phyloP scores from a whole-genome alignment of 2,113 vertebrate genomes.

The Rhabdornis inornatus region DNA sequence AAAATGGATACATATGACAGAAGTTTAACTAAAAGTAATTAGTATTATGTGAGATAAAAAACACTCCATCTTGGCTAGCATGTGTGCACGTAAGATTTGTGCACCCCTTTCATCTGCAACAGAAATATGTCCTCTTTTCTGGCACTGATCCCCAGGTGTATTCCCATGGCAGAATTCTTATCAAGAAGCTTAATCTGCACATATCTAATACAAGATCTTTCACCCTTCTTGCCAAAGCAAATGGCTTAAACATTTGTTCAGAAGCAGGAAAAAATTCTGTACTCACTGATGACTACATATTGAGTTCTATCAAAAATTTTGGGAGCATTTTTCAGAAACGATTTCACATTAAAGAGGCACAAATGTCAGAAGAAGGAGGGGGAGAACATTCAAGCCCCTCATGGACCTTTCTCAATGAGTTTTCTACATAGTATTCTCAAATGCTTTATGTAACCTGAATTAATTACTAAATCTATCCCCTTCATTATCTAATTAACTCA shows the following conservation, averaged over 20 bases:
- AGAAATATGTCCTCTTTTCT: neutral
- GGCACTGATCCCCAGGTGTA: neutral
- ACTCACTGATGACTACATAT: conserved; percentile 55
- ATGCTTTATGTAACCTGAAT: conserved; percentile 68
- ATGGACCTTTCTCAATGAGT: conserved; percentile 60
- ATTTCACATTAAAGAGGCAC: conserved; percentile 44
- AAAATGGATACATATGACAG: neutral
- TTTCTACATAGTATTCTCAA: conserved; percentile 58
- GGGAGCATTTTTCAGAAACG: conserved; percentile 43
- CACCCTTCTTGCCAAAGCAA: conserved; percentile 57
- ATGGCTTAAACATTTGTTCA: conserved; percentile 63
- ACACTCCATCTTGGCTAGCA: neutral
- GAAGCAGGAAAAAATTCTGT: conserved; percentile 53
- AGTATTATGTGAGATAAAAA: neutral
- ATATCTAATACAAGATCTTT: conserved; percentile 44
- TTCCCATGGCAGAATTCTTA: neutral
- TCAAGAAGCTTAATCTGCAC: conserved; percentile 4
- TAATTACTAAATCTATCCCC: conserved; percentile 67
- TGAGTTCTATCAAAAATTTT: conserved; percentile 58
- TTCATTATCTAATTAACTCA: conserved; percentile 71
- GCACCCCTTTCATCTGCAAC: neutral
- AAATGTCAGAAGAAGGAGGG: conserved; percentile 36
- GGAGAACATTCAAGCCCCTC: conserved; percentile 22
- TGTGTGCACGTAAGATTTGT: neutral
- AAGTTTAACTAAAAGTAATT: neutral